Percentiles rank a stretch among this genome's conserved stretches.
phyloP scores from a whole-genome alignment of 2,888 invertebrate genomes.

The Caradrina kadenii region DNA sequence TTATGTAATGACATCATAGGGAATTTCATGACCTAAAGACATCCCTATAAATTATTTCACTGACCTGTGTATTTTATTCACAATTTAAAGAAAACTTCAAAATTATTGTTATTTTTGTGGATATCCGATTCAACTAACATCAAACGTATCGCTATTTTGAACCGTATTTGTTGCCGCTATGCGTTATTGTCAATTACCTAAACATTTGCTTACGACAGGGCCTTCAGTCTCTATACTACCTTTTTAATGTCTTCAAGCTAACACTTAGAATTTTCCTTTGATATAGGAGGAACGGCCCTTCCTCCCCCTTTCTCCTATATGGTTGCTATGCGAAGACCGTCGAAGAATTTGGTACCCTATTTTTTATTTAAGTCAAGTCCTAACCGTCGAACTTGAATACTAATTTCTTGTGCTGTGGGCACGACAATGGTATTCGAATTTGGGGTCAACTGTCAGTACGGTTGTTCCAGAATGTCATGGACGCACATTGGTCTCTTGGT shows the following conservation, averaged over 20 bases:
- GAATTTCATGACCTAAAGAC: too few species aligned
- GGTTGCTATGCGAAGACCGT: constrained; percentile 1
- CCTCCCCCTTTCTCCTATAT: background rate
- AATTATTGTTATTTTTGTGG: too few species aligned
- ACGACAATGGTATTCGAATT: background rate
- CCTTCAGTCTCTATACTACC: background rate
- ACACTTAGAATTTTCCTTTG: background rate
- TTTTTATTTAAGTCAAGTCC: background rate
- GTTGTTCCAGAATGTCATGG: constrained; percentile 27
- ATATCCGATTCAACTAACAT: too few species aligned
- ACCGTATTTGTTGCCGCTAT: too few species aligned
- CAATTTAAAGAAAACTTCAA: too few species aligned
- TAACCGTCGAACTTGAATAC: background rate
- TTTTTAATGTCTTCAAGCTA: background rate
- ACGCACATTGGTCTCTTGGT: constrained; percentile 14
- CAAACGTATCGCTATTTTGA: too few species aligned
- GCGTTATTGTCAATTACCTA: too few species aligned
- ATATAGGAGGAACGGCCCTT: background rate
- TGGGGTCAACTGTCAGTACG: background rate
- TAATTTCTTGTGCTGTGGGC: background rate
- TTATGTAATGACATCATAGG: too few species aligned
- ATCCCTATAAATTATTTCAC: too few species aligned
- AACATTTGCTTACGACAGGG: too few species aligned
- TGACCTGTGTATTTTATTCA: too few species aligned
- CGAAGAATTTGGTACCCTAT: background rate